A percentile compares a stretch with the other conserved stretches of the same genome.
Evolutionary conservation across 2,113 vertebrate genomes (phyloP).

Genomic region (Lanius ludovicianus): DNA sequence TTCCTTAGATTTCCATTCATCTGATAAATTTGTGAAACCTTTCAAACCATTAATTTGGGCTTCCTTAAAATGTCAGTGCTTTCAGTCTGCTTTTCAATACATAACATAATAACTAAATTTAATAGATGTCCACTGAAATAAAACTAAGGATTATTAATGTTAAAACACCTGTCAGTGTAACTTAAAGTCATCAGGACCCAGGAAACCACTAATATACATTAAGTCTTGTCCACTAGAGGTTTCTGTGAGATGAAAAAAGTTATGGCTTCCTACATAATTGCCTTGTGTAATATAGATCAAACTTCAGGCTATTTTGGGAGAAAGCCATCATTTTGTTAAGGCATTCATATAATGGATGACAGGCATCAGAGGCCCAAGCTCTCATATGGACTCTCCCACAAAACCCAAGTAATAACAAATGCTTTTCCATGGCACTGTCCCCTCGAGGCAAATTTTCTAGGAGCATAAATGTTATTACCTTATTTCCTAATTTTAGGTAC

Average conservation of each 20-base stretch:
- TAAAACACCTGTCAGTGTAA: constrained; percentile 20
- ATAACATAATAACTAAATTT: constrained; percentile 40
- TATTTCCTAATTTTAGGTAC: neutral
- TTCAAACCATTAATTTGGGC: constrained; percentile 59
- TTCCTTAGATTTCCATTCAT: constrained; percentile 21
- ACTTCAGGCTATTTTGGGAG: neutral
- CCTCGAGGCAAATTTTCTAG: neutral
- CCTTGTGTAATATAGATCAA: neutral
- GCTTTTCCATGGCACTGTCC: neutral
- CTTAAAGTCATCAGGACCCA: constrained; percentile 23
- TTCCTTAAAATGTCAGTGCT: constrained; percentile 50
- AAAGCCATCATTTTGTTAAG: neutral
- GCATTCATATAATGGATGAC: neutral
- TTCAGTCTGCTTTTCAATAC: constrained; percentile 40
- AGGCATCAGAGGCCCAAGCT: neutral
- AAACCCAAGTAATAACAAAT: neutral
- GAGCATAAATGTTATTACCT: neutral
- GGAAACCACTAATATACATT: neutral
- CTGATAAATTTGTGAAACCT: constrained; percentile 53
- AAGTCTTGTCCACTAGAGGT: neutral
- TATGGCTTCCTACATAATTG: neutral
- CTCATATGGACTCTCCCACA: neutral
- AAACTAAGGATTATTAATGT: constrained; percentile 44
- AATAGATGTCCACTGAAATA: constrained; percentile 45
- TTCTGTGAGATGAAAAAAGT: neutral